Base-by-base conservation (phyloP, 2,113 vertebrate genomes). In the Hepsetus odoe region DNA sequence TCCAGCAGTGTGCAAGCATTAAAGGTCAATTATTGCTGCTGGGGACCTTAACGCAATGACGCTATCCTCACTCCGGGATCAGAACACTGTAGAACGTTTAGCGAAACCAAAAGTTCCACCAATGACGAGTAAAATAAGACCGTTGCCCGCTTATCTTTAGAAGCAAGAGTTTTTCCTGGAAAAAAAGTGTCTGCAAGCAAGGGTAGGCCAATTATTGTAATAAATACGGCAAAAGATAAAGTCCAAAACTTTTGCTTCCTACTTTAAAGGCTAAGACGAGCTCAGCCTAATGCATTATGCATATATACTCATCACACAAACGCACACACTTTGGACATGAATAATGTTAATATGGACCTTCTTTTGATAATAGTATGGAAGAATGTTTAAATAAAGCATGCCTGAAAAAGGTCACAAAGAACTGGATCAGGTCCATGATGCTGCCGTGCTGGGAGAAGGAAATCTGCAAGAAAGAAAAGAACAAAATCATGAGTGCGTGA, bases 381-480 rank as follows among this genome's bases (percentile, higher is more conserved):
- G 51, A 55, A 22, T 1, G 8, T 22, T 22, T 22, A 14, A 30
- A 49, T 5, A 40, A 16, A 0, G 11, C 22, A 26, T 12, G 97
- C 96, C 96, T 96, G 94, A 97, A 97, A 90, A 97, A 97, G 0
- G 96, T 96, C 85, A 96, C 94, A 62, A 97, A 96, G 92, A 97
- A 97, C 91, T 96, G 96, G 68, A 98, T 96, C 90, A 97, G 92
- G 91, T 97, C 96, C 96, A 97, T 96, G 90, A 96, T 96, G 91
- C 95, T 97, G 93, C 95, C 95, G 91, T 96, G 96, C 81, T 96
- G 95, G 28, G 95, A 96, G 91, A 96, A 98, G 12, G 95, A 95
- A 72, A 97, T 96, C 96, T 97, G 93, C 24, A 86, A 86, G 49
- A 87, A 79, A 73, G 28, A 32, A 73, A 28, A 74, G 11, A 51